Evolutionary conservation across 1,140 invertebrate genomes (phyloP), one percentile per base, ranked within the genome.

Genomic region (Cephus cinctus): DNA sequence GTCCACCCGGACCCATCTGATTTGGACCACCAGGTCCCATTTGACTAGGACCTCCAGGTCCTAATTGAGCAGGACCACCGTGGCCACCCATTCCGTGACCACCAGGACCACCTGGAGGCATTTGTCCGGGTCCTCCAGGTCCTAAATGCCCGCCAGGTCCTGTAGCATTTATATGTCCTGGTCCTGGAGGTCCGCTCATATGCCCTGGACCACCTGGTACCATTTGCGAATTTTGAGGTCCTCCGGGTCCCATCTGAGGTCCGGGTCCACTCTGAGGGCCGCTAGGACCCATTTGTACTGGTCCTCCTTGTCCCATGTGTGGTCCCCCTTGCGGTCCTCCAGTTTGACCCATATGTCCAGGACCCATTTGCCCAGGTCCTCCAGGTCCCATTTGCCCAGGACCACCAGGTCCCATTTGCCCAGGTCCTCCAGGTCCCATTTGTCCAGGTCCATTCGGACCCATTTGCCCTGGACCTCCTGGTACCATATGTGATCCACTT

Each of bases 271-370:
- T 27, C n/a, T 27, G 25, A n/a, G 16, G 35, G 3, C 35, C 35
- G 11, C 2, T 15, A 18, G 35, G 16, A n/a, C 35, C 35, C 16
- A 38, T 14, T 38, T 38, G 35, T 16, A 1, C 52, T 1, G 63
- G 63, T 14, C 60, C 62, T 27, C 50, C 50, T 50, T 59, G 63
- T 43, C 55, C 66, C 59, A 65, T 63, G 4, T 67, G 67, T n/a
- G 70, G 43, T 11, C 61, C 60, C 42, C 63, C 65, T 57, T 62
- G 64, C 6, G 65, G 57, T 21, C 65, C 27, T 12, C 15, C 67
- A 40, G 56, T 63, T 1, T 67, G 65, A n/a, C 64, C 62, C 59
- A 71, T 70, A 41, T 67, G 69, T 12, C 61, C 67, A 2, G 57
- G 43, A 1, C 50, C 52, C 49, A 62, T 54, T 6, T 27, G 25